phyloP scores from a whole-genome alignment of 2,113 vertebrate species.

The Ardeotis arabs region DNA sequence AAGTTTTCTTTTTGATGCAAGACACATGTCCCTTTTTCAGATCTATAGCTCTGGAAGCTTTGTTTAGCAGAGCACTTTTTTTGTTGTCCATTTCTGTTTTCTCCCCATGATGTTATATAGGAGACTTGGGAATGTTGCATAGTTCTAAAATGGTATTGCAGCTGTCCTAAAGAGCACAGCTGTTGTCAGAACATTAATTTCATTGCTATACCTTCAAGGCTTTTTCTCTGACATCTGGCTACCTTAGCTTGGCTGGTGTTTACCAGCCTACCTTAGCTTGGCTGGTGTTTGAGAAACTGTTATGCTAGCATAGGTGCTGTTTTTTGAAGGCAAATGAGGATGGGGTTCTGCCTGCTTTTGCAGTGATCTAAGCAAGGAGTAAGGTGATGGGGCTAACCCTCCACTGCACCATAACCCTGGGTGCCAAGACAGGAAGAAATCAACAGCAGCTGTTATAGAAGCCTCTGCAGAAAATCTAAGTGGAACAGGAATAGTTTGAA shows the following conservation, averaged over 20 bases:
- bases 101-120: background rate
- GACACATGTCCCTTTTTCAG: background rate
- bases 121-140: background rate
- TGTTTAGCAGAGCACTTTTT: background rate
- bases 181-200: background rate
- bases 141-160: background rate
- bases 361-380: background rate
- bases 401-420: background rate
- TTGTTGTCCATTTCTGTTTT: background rate
- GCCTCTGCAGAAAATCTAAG: background rate
- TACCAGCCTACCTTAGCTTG: background rate
- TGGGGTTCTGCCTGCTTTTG: background rate
- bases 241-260: background rate
- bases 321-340: background rate
- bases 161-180: background rate
- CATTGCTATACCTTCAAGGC: background rate
- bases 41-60: background rate
- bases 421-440: background rate
- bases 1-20: background rate
- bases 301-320: accelerated
- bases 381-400: background rate
- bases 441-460: background rate
- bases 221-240: background rate
- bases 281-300: background rate
- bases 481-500: background rate